Conservation (phyloP, 2,888 invertebrate genomes). For the Hyalella azteca region DNA sequence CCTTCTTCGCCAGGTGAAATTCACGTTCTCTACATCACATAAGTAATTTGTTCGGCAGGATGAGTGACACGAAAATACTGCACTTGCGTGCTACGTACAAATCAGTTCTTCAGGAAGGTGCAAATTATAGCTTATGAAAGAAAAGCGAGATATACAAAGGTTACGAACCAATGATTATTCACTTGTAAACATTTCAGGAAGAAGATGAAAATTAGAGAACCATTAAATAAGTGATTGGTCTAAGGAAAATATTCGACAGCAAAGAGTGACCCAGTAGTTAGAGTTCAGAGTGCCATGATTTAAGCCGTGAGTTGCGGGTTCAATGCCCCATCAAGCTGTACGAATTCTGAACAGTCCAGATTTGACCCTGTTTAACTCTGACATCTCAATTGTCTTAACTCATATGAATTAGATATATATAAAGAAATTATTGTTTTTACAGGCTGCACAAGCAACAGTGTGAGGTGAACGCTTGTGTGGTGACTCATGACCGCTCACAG, state of each 20-base stretch:
- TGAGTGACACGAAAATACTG: not conserved
- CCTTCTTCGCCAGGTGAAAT: not conserved
- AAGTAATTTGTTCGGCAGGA: not conserved
- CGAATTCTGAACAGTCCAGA: not conserved
- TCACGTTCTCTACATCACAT: not conserved
- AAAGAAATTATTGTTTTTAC: not conserved
- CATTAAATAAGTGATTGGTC: too few relatives aligned
- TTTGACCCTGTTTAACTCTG: not conserved
- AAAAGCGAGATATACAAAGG: not conserved
- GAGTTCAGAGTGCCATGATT: too few relatives aligned
- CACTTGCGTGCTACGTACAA: not conserved
- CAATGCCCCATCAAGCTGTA: too few relatives aligned
- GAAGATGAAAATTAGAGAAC: too few relatives aligned
- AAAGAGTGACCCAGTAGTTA: too few relatives aligned
- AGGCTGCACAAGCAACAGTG: not conserved
- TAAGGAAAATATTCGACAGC: not conserved
- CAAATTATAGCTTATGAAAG: not conserved
- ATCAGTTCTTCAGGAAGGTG: not conserved
- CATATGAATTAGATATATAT: not conserved
- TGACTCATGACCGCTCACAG: not conserved
- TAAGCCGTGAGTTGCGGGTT: too few relatives aligned
- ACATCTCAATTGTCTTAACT: not conserved
- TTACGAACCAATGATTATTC: not conserved
- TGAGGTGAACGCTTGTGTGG: not conserved
- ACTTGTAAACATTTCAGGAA: not conserved